phyloP scores from a whole-genome alignment of 1,140 invertebrate species.

The Nasonia giraulti region DNA sequence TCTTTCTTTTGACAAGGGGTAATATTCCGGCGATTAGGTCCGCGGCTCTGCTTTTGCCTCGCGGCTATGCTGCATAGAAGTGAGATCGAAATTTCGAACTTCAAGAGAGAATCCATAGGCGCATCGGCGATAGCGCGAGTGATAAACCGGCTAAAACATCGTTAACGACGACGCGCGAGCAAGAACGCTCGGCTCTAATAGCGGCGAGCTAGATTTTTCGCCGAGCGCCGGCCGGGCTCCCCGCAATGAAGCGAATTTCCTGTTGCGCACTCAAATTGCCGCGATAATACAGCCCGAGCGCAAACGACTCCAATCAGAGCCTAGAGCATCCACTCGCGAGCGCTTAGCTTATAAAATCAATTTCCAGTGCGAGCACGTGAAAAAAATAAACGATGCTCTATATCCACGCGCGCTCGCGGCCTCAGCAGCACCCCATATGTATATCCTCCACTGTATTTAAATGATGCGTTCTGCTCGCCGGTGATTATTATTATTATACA shows the following conservation, averaged over 20 bases:
- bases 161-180: no score
- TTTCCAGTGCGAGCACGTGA: not conserved
- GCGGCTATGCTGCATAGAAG: no score
- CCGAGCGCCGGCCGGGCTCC: no score
- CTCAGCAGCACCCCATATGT: not conserved
- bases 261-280: constrained; percentile 1
- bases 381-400: not conserved
- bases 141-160: not conserved
- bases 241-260: not conserved
- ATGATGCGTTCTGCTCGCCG: not conserved
- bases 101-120: no score
- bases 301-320: not conserved
- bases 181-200: no score
- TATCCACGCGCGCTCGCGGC: not conserved
- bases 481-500: not conserved
- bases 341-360: not conserved
- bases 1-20: not conserved
- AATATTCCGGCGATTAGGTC: not conserved
- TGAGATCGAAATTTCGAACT: not conserved
- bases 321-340: not conserved
- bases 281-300: not conserved
- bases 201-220: not conserved
- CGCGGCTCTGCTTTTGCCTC: no score
- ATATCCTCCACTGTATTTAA: not conserved
- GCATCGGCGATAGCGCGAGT: not conserved